Base-by-base conservation (phyloP, 2,888 invertebrate genomes). In the Anoplius nigerrimus region DNA sequence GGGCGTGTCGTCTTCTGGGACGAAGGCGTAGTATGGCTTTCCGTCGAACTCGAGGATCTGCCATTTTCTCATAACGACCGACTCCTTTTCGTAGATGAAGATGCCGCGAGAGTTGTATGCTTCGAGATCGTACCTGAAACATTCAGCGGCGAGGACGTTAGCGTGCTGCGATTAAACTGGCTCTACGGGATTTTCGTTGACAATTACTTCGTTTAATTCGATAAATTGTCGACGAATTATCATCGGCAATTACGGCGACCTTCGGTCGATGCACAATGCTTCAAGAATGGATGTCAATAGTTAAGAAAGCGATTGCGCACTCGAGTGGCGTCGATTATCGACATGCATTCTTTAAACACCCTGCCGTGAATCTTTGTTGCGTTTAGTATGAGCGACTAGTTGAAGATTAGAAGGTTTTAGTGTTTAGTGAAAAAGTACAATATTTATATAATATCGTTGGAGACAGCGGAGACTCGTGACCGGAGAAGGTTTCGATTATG, bases 21-120 rank as follows among this genome's bases (percentile, higher is more conserved):
- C 81, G 66, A 88, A 89, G 2, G 88, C 88, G 74, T 88, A 89
- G 79, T 87, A 89, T 0, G 87, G 86, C 16, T 85, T 88, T 15
- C 88, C 89, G 61, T 89, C 87, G 64, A 88, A 88, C 52, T 89
- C 89, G 67, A 89, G 76, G 65, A 89, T 88, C 66, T 89, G 88
- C 89, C 89, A 89, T 60, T 88, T 88, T 63, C 81, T 84, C 89
- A 89, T 88, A 13, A 87, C 80, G 53, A 89, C 80, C 16, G 88
- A 85, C 64, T 86, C 86, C 52, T 84, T 84, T 62, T 86, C 86
- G 79, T 83, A 87, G 77, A 86, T 80, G 74, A 89, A 89, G 62
- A 87, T 79, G 34, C 88, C 88, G 51, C 84, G 86, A 15, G 77
- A 66, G 42, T 75, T 56, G 62, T 74, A 76, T 54, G 57, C 71